A percentile compares a stretch with the other conserved stretches of the same genome.
Conservation (phyloP, 2,797 vertebrate genomes). For the Botia almorhae region DNA sequence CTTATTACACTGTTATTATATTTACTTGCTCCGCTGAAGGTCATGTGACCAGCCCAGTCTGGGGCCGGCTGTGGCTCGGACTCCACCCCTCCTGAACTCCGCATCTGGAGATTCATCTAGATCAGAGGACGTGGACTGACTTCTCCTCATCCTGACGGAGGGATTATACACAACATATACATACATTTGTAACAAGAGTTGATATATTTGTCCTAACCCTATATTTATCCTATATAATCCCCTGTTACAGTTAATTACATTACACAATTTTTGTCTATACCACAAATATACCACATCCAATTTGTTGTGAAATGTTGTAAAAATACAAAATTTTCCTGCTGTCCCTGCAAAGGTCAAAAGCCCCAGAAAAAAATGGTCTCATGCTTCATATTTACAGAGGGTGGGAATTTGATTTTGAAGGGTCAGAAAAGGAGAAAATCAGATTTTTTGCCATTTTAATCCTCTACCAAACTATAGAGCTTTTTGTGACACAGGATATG, state of each 20-base stretch:
- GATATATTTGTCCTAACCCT: background rate
- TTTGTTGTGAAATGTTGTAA: no score
- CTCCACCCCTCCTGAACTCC: slow-evolving; percentile 93
- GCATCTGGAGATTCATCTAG: slow-evolving; percentile 85
- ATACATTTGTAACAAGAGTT: background rate
- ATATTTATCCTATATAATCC: no score
- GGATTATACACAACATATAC: background rate
- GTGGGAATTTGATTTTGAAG: no score
- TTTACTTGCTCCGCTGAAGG: slow-evolving; percentile 74
- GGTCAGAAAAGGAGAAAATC: no score
- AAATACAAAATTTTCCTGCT: no score
- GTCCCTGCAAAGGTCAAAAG: no score
- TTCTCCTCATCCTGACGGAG: slow-evolving; percentile 86
- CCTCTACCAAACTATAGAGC: no score
- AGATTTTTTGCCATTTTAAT: no score
- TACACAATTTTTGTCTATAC: no score
- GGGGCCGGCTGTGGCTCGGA: slow-evolving; percentile 91
- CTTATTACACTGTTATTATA: background rate
- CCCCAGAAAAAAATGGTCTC: no score
- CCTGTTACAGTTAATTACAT: no score
- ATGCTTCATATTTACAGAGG: no score
- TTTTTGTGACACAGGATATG: background rate
- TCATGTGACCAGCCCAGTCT: slow-evolving; percentile 94
- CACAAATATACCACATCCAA: background rate
- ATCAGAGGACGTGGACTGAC: slow-evolving; percentile 92